Evolutionary conservation across 2,888 invertebrate genomes (phyloP), one percentile per base, ranked within the genome.

Genomic region (Noctua janthe): DNA sequence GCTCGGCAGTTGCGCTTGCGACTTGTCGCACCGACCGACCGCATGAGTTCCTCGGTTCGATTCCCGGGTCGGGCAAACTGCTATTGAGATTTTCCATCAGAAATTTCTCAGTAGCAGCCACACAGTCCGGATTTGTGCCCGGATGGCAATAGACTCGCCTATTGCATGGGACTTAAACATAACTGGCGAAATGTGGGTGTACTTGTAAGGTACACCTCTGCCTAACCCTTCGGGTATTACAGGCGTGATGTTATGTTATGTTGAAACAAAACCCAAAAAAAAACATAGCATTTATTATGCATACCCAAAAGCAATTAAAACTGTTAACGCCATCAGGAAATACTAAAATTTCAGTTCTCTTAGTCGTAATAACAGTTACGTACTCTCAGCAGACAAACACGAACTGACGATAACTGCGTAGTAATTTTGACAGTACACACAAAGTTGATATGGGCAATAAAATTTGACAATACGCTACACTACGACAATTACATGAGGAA

Each of bases 361-460:
- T 23, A 74, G n/a, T 35, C 17, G 29, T 76, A 75, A 80, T 73
- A 86, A 80, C 70, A 72, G 51, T 35, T 62, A 23, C 56, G 66
- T 62, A 76, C 71, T 66, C 71, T 69, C 43, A 62, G 73, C 80
- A 86, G 81, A 84, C 89, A 75, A 71, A 81, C 72, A 83, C 77
- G 74, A 72, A 66, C 77, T 79, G 83, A 84, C 80, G 80, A 81
- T 88, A 87, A 80, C 84, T 73, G 66, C 77, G 84, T 76, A 89
- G 83, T 86, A 85, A 88, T 89, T 85, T 78, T 82, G 86, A 86
- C 86, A 87, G 81, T 84, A 90, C 91, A 91, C 91, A 91, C 94
- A 90, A 94, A 94, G 93, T 95, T 95, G 96, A 96, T 95, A 96
- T 96, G 96, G 96, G 95, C 93, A 94, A 96, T 96, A 96, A 96